Evolutionary conservation across 2,888 invertebrate genomes (phyloP).

Genomic region (Seira ritae): DNA sequence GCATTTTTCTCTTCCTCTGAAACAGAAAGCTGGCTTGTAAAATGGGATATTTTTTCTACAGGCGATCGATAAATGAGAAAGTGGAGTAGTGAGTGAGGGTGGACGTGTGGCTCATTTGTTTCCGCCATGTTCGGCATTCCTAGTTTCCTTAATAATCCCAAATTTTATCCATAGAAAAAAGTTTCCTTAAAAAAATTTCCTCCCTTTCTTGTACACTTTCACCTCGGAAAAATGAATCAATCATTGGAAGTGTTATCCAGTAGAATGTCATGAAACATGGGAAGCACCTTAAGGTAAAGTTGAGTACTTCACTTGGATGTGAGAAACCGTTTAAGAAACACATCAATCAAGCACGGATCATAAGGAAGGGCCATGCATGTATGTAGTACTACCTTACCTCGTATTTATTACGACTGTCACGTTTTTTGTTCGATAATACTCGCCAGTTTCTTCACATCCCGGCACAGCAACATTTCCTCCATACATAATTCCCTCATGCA

Average conservation of each 20-base stretch:
- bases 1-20: too few species aligned
- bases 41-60: neutral
- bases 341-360: neutral
- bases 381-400: too few species aligned
- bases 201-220: neutral
- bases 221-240: neutral
- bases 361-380: neutral
- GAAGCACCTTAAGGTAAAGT: neutral
- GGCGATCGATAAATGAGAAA: slow-evolving; percentile 1
- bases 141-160: neutral
- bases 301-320: neutral
- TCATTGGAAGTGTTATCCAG: neutral
- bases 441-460: too few species aligned
- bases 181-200: neutral
- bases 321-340: slow-evolving; percentile 4
- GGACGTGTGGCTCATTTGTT: slow-evolving; percentile 8
- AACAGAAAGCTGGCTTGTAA: too few species aligned
- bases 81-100: neutral
- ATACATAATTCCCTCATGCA: neutral
- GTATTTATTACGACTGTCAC: neutral
- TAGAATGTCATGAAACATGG: neutral
- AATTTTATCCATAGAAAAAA: neutral
- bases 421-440: neutral
- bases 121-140: neutral
- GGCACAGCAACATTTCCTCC: neutral